Evolutionary conservation across 2,797 vertebrate species (phyloP).

Genomic region (Enoplosus armatus): DNA sequence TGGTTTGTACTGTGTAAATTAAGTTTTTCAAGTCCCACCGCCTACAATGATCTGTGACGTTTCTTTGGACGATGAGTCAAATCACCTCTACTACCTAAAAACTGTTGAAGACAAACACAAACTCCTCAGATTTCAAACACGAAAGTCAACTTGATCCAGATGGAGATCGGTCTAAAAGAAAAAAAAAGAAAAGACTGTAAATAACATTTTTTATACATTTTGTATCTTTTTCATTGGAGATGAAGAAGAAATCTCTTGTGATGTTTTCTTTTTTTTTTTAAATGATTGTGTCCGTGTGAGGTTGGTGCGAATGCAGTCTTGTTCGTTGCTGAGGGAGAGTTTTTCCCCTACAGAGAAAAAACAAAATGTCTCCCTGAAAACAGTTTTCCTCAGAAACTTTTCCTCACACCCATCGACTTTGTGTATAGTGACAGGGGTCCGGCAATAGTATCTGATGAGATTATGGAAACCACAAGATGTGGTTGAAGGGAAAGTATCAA

Average conservation of each 20-base stretch:
- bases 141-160: conserved; percentile 48
- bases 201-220: conserved; percentile 97
- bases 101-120: conserved; percentile 54
- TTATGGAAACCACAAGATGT: conserved; percentile 54
- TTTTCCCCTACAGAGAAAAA: conserved; percentile 33
- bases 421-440: conserved; percentile 68
- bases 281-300: conserved; percentile 76
- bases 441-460: conserved; percentile 74
- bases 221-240: conserved; percentile 99
- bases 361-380: conserved; percentile 54
- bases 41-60: conserved; percentile 14
- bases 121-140: conserved; percentile 69
- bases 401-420: conserved; percentile 60
- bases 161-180: conserved; percentile 38
- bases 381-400: conserved; percentile 55
- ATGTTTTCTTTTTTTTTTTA: conserved; percentile 87
- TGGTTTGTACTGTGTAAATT: conserved; percentile 51
- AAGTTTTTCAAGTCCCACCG: conserved; percentile 45
- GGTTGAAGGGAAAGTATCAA: conserved; percentile 60
- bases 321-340: conserved; percentile 66
- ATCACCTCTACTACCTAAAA: conserved; percentile 73
- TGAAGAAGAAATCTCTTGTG: conserved; percentile 92
- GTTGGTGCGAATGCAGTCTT: conserved; percentile 65
- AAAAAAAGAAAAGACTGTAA: conserved; percentile 78
- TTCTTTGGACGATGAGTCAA: conserved; percentile 50